Conservation (phyloP, 1,140 invertebrate species). For the Asobara japonica region DNA sequence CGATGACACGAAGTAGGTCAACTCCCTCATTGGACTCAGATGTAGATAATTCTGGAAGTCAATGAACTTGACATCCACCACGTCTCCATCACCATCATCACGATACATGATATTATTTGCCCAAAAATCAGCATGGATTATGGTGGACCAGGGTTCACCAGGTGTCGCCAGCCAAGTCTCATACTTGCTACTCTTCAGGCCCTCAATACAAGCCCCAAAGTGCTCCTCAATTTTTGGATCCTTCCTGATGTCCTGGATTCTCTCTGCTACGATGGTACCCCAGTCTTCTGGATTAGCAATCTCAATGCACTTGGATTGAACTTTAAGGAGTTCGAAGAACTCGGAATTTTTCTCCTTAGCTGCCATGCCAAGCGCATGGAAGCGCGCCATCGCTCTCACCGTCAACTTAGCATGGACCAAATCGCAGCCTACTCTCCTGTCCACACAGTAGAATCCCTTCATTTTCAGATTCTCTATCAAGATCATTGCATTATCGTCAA, state of each 20-base stretch:
- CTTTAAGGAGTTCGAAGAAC: conserved; percentile 62
- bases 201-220: conserved; percentile 38
- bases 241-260: conserved; percentile 47
- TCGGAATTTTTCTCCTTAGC: conserved; percentile 65
- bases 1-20: conserved; percentile 70
- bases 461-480: conserved; percentile 70
- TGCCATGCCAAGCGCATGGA: conserved; percentile 70
- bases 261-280: neutral
- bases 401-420: conserved; percentile 63
- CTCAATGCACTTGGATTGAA: conserved; percentile 41
- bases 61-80: conserved; percentile 69
- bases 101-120: conserved; percentile 71
- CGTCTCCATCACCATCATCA: conserved; percentile 46
- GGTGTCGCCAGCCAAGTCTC: conserved; percentile 42
- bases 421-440: conserved; percentile 66
- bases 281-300: conserved; percentile 24
- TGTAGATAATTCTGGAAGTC: conserved; percentile 72
- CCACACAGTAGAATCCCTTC: conserved; percentile 63
- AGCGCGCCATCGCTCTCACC: conserved; percentile 66
- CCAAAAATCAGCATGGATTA: conserved; percentile 73
- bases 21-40: conserved; percentile 66
- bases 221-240: conserved; percentile 48
- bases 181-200: conserved; percentile 38
- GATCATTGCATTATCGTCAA: conserved; percentile 69
- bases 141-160: conserved; percentile 64